Evolutionary conservation across 2,113 vertebrate species (phyloP).

Genomic region (Hippocampus zosterae): DNA sequence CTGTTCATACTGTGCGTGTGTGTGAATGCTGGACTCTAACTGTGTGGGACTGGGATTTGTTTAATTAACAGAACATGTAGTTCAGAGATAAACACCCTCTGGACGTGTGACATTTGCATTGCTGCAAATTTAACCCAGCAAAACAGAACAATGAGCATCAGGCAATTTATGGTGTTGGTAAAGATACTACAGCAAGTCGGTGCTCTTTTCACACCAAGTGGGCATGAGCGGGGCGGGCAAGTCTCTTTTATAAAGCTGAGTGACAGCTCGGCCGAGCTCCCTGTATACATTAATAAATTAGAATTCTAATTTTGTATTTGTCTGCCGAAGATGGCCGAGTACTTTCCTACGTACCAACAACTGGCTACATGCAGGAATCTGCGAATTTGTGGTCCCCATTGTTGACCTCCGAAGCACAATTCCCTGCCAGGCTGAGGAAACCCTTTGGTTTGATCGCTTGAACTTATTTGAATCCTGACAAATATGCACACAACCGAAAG

Average conservation of each 20-base stretch:
- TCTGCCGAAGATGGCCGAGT: conserved; percentile 82
- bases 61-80: conserved; percentile 62
- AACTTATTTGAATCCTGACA: conserved; percentile 95
- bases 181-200: conserved; percentile 51
- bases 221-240: conserved; percentile 38
- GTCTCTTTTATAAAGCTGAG: conserved; percentile 89
- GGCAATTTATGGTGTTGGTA: conserved; percentile 58
- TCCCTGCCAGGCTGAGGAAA: conserved; percentile 85
- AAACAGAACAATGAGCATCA: conserved; percentile 47
- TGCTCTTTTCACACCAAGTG: conserved; percentile 61
- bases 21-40: conserved; percentile 18
- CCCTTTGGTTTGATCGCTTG: conserved; percentile 93
- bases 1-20: conserved; percentile 43
- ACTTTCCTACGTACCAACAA: conserved; percentile 89
- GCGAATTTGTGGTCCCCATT: conserved; percentile 73
- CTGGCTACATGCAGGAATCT: conserved; percentile 85
- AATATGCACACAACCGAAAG: conserved; percentile 95
- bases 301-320: conserved; percentile 97
- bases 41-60: conserved; percentile 18
- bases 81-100: conserved; percentile 57
- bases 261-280: conserved; percentile 91
- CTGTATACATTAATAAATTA: conserved; percentile 99
- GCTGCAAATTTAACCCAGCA: conserved; percentile 37
- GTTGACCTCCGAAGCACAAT: conserved; percentile 89
- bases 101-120: conserved; percentile 51